Evolutionary conservation across 2,888 invertebrate genomes (phyloP), one percentile per base, ranked within the genome.

Genomic region (Halocaridina rubra): DNA sequence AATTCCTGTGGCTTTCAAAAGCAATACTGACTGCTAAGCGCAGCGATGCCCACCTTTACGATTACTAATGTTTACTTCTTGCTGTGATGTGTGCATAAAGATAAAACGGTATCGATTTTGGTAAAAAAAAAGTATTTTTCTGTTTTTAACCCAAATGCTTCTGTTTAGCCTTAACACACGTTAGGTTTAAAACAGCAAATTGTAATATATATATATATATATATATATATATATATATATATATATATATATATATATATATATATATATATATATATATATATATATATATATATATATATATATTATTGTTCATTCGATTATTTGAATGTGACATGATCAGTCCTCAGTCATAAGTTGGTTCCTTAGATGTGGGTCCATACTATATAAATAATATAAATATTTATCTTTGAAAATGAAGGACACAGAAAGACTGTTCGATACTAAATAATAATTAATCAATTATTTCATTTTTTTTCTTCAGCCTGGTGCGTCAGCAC

Each of bases 401-500:
- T 10, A 10, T 24, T 19, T 19, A 10, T 22, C 19, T 61, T n/a
- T n/a, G n/a, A n/a, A n/a, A n/a, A n/a, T n/a, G n/a, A n/a, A n/a
- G n/a, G n/a, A n/a, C n/a, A n/a, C n/a, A n/a, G n/a, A n/a, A n/a
- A n/a, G n/a, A n/a, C n/a, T n/a, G n/a, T n/a, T n/a, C n/a, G n/a
- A n/a, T n/a, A n/a, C n/a, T n/a, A n/a, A n/a, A n/a, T n/a, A n/a
- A n/a, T n/a, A n/a, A n/a, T 61, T 22, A 19, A 7, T 13, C 33
- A 33, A 10, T 8, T 76, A 8, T 22, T 10, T 8, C n/a, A 16
- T 29, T 16, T 77, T 32, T 32, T 7, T 19, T 1, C 7, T 8
- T n/a, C 80, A 87, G 87, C 24, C 53, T 87, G 69, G 78, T 86
- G 4, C 79, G 71, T n/a, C 80, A 86, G 32, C 86, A 86, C 69